Base-by-base conservation (phyloP, 35 echinoderm and acorn worm genomes). In the Chiridota heheva region DNA sequence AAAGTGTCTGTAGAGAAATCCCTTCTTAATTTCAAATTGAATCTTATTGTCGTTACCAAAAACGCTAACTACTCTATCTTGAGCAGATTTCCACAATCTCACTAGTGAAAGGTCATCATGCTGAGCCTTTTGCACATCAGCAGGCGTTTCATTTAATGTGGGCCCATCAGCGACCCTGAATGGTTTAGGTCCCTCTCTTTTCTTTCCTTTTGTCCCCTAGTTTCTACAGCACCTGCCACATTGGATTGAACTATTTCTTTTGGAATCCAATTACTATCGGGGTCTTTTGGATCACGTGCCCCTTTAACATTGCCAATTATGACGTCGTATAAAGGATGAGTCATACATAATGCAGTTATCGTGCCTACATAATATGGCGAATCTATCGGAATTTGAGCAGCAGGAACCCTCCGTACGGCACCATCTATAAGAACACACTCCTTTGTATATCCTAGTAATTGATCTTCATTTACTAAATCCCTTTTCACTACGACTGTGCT, bases 341-440 rank as follows among this genome's bases (percentile, higher is more conserved):
- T 42, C 85, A 94, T 88, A 46, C 85, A 88, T 35, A 83, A 55
- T 5, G 76, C 91, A 25, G 82, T 66, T 12, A 94, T 73, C 18
- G 49, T 67, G 6, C 84, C 90, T 60, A 75, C 48, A 78, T 58
- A 88, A 67, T 31, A 67, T 3, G 89, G 89, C 44, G 91, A 81
- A 81, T 89, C 80, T 44, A 89, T 49, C 40, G 30, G 17, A 42
- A 94, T 58, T 33, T 24, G 30, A 55, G 91, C 86, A 35, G 89
- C 62, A 42, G 86, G 81, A 42, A 85, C 40, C 18, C 65, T 42
- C 63, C 80, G 43, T 34, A 73, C 55, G 5, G 86, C 89, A 1
- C 81, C 73, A 62, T 89, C 91, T 44, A 95, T 73, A 7, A 95
- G 42, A 44, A 95, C 24, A 75, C 81, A 95, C 36, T 70, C 79